These are phyloP conservation scores for Agrotis segetum DNA, from an alignment of 2,888 invertebrate species.

Conservation along the genomic window DNA sequence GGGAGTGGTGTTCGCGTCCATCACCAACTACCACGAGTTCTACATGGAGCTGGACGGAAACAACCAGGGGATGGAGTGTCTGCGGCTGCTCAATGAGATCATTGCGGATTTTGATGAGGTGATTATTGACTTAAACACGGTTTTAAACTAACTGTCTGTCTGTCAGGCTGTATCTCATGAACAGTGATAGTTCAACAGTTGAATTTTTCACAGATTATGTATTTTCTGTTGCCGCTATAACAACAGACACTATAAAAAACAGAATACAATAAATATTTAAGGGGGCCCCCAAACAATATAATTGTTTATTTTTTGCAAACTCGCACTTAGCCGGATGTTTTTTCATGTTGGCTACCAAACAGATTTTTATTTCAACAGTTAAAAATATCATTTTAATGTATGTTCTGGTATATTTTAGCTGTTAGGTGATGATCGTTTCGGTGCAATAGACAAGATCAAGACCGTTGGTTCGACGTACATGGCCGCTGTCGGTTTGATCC, in stretches of 20 bases:
- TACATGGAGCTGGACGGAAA: constrained; percentile 98
- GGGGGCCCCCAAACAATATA: too few relatives aligned
- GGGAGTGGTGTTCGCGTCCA: constrained; percentile 97
- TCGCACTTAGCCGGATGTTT: too few relatives aligned
- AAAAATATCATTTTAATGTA: neutral
- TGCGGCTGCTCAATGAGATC: constrained; percentile 97
- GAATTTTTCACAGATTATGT: too few relatives aligned
- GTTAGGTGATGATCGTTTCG: constrained; percentile 96
- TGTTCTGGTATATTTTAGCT: constrained; percentile 86
- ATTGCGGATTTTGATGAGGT: constrained; percentile 98
- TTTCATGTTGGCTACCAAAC: neutral
- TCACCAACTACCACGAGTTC: constrained; percentile 98
- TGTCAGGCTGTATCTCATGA: neutral
- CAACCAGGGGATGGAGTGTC: constrained; percentile 97
- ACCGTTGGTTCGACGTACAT: constrained; percentile 98
- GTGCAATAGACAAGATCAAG: constrained; percentile 97
- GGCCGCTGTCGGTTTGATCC: constrained; percentile 97
- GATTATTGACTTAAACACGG: too few relatives aligned
- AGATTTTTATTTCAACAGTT: too few relatives aligned
- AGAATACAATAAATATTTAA: too few relatives aligned
- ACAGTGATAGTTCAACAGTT: too few relatives aligned
- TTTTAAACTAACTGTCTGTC: too few relatives aligned
- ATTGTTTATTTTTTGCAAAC: too few relatives aligned
- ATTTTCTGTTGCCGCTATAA: too few relatives aligned
- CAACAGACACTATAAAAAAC: too few relatives aligned